These are phyloP conservation scores for Chaetodon trifascialis DNA, from an alignment of 2,113 vertebrate species.

Conservation along the genomic window DNA sequence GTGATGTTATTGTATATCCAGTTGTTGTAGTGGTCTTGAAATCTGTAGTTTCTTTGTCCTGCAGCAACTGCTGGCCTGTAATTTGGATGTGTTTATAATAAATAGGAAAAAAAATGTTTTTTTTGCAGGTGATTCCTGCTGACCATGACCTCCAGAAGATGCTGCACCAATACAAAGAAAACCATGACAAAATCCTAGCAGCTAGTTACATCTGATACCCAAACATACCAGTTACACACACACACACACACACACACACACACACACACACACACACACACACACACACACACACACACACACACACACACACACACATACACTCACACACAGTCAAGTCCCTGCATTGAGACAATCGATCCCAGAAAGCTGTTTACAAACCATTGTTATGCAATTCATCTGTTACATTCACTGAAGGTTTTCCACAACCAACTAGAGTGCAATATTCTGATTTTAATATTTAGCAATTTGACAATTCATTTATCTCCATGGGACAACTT, in stretches of 20 bases:
- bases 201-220: neutral
- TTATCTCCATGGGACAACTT: neutral
- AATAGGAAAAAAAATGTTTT: neutral
- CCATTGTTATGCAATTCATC: neutral
- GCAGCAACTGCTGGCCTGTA: neutral
- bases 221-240: neutral
- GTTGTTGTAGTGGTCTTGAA: neutral
- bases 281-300: neutral
- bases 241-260: too few species aligned
- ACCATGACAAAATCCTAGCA: neutral
- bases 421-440: neutral
- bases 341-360: neutral
- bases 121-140: neutral
- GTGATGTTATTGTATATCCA: neutral
- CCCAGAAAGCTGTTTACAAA: neutral
- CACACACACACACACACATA: too few species aligned
- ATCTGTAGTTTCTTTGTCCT: neutral
- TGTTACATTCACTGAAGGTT: neutral
- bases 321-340: neutral
- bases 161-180: neutral
- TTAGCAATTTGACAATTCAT: neutral
- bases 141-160: slow-evolving; percentile 5
- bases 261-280: neutral
- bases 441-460: neutral
- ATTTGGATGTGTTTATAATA: neutral